Evolutionary conservation across 2,888 invertebrate genomes (phyloP).

Genomic region (Drosophila emarginata): DNA sequence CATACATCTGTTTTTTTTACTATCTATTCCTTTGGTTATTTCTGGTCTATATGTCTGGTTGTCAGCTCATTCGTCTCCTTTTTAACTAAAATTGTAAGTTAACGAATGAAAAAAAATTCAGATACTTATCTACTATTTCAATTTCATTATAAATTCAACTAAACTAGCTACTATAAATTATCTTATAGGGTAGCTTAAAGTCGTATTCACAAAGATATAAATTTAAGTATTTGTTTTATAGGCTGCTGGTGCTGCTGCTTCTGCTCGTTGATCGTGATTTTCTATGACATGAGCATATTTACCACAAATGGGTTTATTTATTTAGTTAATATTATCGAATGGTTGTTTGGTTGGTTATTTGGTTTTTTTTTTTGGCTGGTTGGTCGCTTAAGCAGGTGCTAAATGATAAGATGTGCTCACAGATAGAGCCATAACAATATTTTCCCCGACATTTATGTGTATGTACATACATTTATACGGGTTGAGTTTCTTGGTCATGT

Average conservation of each 20-base stretch:
- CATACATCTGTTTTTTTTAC: too few species aligned
- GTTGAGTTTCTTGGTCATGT: not conserved
- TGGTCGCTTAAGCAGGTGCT: conserved; percentile 38
- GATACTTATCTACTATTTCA: too few species aligned
- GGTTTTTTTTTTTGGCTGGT: too few species aligned
- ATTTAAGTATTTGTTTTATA: not conserved
- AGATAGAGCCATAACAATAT: conserved; percentile 17
- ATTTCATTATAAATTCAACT: too few species aligned
- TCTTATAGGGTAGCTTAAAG: not conserved
- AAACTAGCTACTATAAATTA: too few species aligned
- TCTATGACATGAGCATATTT: conserved; percentile 66
- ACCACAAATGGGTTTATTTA: conserved; percentile 48
- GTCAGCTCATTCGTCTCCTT: too few species aligned
- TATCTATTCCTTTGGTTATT: conserved; percentile 10
- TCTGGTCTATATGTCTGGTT: not conserved
- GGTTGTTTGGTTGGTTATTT: conserved; percentile 17
- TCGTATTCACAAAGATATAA: not conserved
- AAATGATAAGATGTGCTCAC: conserved; percentile 36
- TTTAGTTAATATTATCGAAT: conserved; percentile 20
- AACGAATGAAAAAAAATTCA: too few species aligned
- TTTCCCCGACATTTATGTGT: not conserved
- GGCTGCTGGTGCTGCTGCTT: conserved; percentile 24
- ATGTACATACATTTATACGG: not conserved
- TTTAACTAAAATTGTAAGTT: too few species aligned
- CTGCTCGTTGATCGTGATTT: conserved; percentile 62